Percentiles rank a stretch among this genome's conserved stretches.
Evolutionary conservation across 2,113 vertebrate species (phyloP).

Genomic region (Progne subis): DNA sequence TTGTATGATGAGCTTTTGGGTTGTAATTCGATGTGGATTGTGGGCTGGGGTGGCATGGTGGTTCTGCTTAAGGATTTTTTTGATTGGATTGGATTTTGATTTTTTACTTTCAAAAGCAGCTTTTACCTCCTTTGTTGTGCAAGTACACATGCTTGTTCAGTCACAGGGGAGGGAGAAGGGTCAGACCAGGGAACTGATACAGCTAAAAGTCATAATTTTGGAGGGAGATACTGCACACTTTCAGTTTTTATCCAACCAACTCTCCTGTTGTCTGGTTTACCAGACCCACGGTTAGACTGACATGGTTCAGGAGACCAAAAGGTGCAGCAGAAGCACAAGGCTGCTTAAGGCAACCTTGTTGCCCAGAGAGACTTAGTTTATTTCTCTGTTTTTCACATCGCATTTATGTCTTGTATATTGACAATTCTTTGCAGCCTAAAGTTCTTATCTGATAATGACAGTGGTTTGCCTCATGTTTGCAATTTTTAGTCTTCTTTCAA

Average conservation of each 20-base stretch:
- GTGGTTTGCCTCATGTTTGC: background rate
- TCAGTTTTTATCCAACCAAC: background rate
- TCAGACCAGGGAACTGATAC: background rate
- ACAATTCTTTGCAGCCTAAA: background rate
- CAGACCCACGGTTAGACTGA: background rate
- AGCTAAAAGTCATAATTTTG: background rate
- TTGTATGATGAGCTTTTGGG: background rate
- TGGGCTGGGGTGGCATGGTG: background rate
- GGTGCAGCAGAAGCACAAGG: background rate
- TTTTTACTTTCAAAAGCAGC: background rate
- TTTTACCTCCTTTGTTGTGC: background rate
- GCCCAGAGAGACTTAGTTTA: background rate
- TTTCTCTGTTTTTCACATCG: background rate
- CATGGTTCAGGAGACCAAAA: background rate
- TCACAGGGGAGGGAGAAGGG: background rate
- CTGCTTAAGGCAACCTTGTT: background rate
- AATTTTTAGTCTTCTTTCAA: background rate
- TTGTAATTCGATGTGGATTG: background rate
- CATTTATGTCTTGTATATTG: background rate
- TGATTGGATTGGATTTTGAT: background rate
- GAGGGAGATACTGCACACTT: background rate
- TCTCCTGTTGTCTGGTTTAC: background rate
- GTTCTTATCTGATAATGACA: background rate
- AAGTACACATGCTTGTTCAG: background rate
- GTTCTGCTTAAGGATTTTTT: background rate